Conservation (phyloP, 1,140 invertebrate genomes). For the Drosophila ogumai region DNA sequence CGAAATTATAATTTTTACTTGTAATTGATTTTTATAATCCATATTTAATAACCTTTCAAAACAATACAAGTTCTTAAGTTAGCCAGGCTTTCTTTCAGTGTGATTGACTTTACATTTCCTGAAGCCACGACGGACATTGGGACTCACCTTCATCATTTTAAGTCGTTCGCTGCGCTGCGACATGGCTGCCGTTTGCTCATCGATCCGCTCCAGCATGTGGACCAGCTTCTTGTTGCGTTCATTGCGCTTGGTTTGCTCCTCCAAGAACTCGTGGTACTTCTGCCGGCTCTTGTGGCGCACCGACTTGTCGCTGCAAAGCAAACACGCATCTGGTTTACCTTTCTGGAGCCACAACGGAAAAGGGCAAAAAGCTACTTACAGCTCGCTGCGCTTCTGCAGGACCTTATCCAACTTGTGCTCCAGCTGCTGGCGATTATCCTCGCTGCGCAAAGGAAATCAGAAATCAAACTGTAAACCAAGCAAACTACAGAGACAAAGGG, state of each 20-base stretch:
- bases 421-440: slow-evolving; percentile 80
- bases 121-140: no score
- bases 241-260: slow-evolving; percentile 87
- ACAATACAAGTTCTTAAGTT: not conserved
- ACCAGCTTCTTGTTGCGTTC: slow-evolving; percentile 87
- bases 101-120: slow-evolving; percentile 6
- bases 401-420: slow-evolving; percentile 82
- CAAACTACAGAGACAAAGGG: slow-evolving; percentile 17
- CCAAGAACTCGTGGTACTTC: slow-evolving; percentile 87
- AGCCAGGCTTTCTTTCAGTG: not conserved
- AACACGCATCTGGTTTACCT: not conserved
- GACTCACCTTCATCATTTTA: slow-evolving; percentile 86
- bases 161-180: slow-evolving; percentile 87
- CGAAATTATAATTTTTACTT: no score
- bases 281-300: slow-evolving; percentile 86
- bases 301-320: slow-evolving; percentile 65
- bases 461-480: slow-evolving; percentile 1
- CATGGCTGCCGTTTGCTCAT: slow-evolving; percentile 86
- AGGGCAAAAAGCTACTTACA: slow-evolving; percentile 71
- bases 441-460: slow-evolving; percentile 53
- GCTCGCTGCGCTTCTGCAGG: slow-evolving; percentile 75
- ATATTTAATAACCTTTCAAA: no score
- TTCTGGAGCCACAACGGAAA: not conserved
- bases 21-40: no score
- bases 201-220: slow-evolving; percentile 86